phyloP scores from a whole-genome alignment of 2,797 vertebrate species.

The Dicrostonyx torquatus region DNA sequence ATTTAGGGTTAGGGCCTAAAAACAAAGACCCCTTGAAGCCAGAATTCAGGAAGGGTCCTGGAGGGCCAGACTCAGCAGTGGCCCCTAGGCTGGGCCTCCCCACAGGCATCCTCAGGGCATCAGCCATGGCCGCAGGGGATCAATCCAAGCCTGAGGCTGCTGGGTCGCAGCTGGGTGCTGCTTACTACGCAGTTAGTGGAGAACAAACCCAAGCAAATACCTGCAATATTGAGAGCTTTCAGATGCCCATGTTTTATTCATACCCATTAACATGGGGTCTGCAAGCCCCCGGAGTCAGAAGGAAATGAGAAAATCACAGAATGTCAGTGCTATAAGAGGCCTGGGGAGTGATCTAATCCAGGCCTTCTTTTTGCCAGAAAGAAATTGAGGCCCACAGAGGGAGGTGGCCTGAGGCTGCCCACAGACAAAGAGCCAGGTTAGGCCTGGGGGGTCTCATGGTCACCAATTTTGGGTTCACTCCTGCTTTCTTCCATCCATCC shows the following conservation, averaged over 20 bases:
- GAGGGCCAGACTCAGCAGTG: not conserved
- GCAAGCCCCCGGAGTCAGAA: constrained; percentile 77
- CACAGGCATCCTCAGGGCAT: not conserved
- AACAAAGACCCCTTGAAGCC: not conserved
- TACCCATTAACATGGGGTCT: constrained; percentile 77
- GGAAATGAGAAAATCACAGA: constrained; percentile 83
- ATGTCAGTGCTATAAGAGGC: constrained; percentile 74
- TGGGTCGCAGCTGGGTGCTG: constrained; percentile 72
- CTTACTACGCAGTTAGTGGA: constrained; percentile 69
- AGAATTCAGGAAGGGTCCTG: not conserved
- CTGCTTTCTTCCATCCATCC: rapidly evolving
- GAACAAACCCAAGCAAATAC: constrained; percentile 77
- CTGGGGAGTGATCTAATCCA: constrained; percentile 75
- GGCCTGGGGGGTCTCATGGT: not conserved
- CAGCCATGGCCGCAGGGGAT: not conserved
- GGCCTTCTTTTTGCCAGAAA: constrained; percentile 69
- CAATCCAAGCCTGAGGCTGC: constrained; percentile 59
- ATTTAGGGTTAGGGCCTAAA: not conserved
- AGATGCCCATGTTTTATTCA: constrained; percentile 81
- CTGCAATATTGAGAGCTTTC: constrained; percentile 77
- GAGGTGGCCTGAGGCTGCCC: constrained; percentile 63
- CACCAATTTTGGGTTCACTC: not conserved
- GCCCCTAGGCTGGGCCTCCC: not conserved
- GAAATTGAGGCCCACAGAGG: constrained; percentile 75
- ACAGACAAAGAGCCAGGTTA: not conserved